A percentile compares a stretch with the other conserved stretches of the same genome.
Conservation (phyloP, 2,888 invertebrate genomes). For the Hedya salicella region DNA sequence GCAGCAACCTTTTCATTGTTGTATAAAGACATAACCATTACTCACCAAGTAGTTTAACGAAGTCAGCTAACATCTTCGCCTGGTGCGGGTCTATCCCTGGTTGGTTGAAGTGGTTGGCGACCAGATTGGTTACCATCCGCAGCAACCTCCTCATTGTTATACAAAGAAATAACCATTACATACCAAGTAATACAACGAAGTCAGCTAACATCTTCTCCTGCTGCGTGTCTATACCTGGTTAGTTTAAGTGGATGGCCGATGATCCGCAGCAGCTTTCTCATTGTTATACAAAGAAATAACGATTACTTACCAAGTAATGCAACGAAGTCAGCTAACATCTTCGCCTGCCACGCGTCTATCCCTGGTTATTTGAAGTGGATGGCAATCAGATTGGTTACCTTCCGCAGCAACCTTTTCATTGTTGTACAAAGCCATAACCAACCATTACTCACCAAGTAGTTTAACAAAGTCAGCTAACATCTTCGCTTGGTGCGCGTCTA, state of each 20-base stretch:
- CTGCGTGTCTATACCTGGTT: conserved; percentile 71
- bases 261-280: conserved; percentile 2
- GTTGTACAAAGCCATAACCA: neutral
- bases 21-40: too few relatives aligned
- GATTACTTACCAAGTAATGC: conserved; percentile 77
- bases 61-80: neutral
- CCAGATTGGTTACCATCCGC: neutral
- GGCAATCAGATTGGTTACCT: conserved; percentile 1
- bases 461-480: conserved; percentile 79
- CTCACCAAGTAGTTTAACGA: neutral
- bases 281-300: neutral
- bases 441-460: conserved; percentile 74
- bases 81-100: neutral
- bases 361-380: conserved; percentile 52
- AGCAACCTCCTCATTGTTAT: conserved; percentile 7
- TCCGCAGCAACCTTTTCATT: conserved; percentile 4
- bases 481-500: conserved; percentile 70
- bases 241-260: conserved; percentile 45
- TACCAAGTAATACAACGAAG: conserved; percentile 82
- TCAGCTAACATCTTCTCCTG: conserved; percentile 75
- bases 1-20: too few relatives aligned
- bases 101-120: too few relatives aligned
- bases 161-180: conserved; percentile 35
- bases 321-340: conserved; percentile 77
- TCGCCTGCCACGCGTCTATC: too few relatives aligned